Conservation (phyloP, 2,797 vertebrate species). For the Mico argentatus region DNA sequence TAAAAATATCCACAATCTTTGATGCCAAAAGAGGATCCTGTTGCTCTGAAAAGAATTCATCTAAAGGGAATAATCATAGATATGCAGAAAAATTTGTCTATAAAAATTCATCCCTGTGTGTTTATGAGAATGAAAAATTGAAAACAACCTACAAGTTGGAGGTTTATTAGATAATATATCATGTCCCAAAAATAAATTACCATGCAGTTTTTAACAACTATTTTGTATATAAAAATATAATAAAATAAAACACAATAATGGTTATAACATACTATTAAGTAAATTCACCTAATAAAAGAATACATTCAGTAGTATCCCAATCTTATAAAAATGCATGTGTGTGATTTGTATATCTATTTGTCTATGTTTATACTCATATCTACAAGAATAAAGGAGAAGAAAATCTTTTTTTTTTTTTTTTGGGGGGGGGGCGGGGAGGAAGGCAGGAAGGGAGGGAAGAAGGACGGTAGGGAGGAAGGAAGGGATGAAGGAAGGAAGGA, state of each 20-base stretch:
- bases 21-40: not conserved
- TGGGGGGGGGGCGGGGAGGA: too few species aligned
- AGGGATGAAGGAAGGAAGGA: too few species aligned
- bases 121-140: conserved; percentile 36
- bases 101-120: conserved; percentile 33
- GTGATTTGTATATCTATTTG: not conserved
- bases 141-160: conserved; percentile 25
- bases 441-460: too few species aligned
- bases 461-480: too few species aligned
- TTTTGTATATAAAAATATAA: conserved; percentile 11
- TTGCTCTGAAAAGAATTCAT: conserved; percentile 29
- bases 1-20: conserved; percentile 18
- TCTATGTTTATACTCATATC: not conserved
- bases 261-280: conserved; percentile 40
- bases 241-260: conserved; percentile 10
- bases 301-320: not conserved
- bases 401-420: too few species aligned
- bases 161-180: conserved; percentile 41
- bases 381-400: conserved; percentile 17
- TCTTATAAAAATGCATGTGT: not conserved
- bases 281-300: conserved; percentile 46
- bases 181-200: conserved; percentile 21
- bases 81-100: not conserved
- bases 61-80: conserved; percentile 10
- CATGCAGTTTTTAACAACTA: conserved; percentile 6